phyloP scores from a whole-genome alignment of 2,113 vertebrate genomes.

The Tautogolabrus adspersus region DNA sequence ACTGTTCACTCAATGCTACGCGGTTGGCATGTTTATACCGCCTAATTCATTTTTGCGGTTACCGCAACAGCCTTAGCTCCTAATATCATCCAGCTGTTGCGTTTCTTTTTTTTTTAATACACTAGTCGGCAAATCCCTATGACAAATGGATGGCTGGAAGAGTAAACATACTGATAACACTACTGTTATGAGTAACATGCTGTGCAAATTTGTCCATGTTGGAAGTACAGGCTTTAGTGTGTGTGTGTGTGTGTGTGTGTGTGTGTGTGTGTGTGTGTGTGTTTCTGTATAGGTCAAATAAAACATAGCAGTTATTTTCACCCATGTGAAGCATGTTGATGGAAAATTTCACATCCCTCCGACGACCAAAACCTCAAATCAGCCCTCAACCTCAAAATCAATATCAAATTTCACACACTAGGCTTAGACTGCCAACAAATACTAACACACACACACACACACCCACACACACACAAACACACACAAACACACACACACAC shows the following conservation, averaged over 20 bases:
- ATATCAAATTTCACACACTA: constrained; percentile 38
- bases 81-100: too few species aligned
- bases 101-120: too few species aligned
- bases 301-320: constrained; percentile 41
- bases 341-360: constrained; percentile 38
- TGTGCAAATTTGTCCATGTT: constrained; percentile 45
- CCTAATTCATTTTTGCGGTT: too few species aligned
- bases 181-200: constrained; percentile 9
- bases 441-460: constrained; percentile 7
- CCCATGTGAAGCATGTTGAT: constrained; percentile 44
- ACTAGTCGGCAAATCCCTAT: constrained; percentile 13
- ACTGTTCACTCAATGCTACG: too few species aligned
- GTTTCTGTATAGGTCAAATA: constrained; percentile 31
- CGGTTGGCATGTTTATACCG: too few species aligned
- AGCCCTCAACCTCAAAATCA: constrained; percentile 19
- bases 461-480: not conserved
- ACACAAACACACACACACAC: not conserved
- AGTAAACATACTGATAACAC: constrained; percentile 18
- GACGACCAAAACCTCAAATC: constrained; percentile 39
- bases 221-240: constrained; percentile 26
- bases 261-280: not conserved
- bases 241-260: constrained; percentile 10
- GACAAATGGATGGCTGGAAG: constrained; percentile 44
- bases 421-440: constrained; percentile 7
- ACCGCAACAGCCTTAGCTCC: too few species aligned